phyloP scores from a whole-genome alignment of 2,888 invertebrate genomes.

The Caenorhabditis zanzibari region DNA sequence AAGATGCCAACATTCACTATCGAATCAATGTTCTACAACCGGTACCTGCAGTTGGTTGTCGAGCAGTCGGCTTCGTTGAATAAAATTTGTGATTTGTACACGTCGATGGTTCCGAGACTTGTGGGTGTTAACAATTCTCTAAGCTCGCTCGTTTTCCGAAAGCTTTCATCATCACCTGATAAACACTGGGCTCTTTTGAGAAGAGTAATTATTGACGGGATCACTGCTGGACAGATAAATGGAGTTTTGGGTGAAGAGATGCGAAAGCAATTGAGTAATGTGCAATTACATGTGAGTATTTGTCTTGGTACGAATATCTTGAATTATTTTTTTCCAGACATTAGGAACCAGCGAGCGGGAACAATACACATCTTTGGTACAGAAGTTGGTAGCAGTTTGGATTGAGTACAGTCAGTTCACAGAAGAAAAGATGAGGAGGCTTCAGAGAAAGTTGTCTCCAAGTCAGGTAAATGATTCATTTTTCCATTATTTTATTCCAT shows the following conservation, averaged over 20 bases:
- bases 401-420: slow-evolving; percentile 76
- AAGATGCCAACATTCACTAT: slow-evolving; percentile 73
- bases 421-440: slow-evolving; percentile 52
- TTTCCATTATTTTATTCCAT: background rate
- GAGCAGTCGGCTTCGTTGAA: slow-evolving; percentile 64
- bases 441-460: slow-evolving; percentile 72
- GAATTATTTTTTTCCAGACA: slow-evolving; percentile 58
- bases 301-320: background rate
- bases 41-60: slow-evolving; percentile 70
- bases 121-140: slow-evolving; percentile 74
- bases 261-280: slow-evolving; percentile 69
- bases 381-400: slow-evolving; percentile 73
- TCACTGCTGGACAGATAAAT: slow-evolving; percentile 68
- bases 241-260: slow-evolving; percentile 43
- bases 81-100: slow-evolving; percentile 72
- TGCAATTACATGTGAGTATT: slow-evolving; percentile 68
- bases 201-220: slow-evolving; percentile 73
- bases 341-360: slow-evolving; percentile 67
- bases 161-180: slow-evolving; percentile 47
- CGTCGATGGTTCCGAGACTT: slow-evolving; percentile 73
- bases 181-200: slow-evolving; percentile 68
- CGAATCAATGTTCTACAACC: slow-evolving; percentile 73
- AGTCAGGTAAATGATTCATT: slow-evolving; percentile 19
- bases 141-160: slow-evolving; percentile 58
- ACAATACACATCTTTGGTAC: slow-evolving; percentile 67